A percentile compares a stretch with the other conserved stretches of the same genome.
phyloP scores from a whole-genome alignment of 2,888 invertebrate genomes.

The Bombylius discolor region DNA sequence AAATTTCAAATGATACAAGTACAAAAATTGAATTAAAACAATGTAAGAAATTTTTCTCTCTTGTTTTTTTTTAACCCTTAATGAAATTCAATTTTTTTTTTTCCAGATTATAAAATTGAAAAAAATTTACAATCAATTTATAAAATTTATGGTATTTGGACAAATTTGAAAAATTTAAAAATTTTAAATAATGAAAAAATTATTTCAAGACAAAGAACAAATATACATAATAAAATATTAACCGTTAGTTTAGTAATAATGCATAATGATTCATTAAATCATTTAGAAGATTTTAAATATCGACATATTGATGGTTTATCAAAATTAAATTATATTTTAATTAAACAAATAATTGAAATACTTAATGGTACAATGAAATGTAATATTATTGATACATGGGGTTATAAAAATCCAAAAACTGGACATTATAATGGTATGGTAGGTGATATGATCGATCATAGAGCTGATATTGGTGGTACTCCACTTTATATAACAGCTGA shows the following conservation, averaged over 20 bases:
- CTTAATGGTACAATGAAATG: slow-evolving; percentile 43
- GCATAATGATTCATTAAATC: slow-evolving; percentile 32
- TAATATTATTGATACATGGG: slow-evolving; percentile 45
- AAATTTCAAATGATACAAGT: not conserved
- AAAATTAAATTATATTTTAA: slow-evolving; percentile 47
- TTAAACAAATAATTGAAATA: slow-evolving; percentile 42
- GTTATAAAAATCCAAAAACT: slow-evolving; percentile 41
- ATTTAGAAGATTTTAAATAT: slow-evolving; percentile 36
- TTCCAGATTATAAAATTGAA: slow-evolving; percentile 7
- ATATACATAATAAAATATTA: slow-evolving; percentile 22
- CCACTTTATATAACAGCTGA: slow-evolving; percentile 30
- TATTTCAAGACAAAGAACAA: slow-evolving; percentile 18
- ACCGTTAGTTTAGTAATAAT: slow-evolving; percentile 28
- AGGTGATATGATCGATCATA: slow-evolving; percentile 42
- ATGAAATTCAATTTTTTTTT: not conserved
- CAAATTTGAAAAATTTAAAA: not conserved
- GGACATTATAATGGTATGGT: slow-evolving; percentile 45
- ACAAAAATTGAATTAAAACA: no score
- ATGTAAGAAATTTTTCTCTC: no score
- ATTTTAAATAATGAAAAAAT: not conserved
- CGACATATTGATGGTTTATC: slow-evolving; percentile 46
- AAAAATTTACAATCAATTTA: not conserved
- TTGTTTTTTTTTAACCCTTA: no score
- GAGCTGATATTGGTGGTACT: slow-evolving; percentile 45
- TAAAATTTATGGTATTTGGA: slow-evolving; percentile 5